These are phyloP conservation scores for Syndactyla subalaris DNA, from an alignment of 2,797 vertebrate species.

Conservation along the genomic window DNA sequence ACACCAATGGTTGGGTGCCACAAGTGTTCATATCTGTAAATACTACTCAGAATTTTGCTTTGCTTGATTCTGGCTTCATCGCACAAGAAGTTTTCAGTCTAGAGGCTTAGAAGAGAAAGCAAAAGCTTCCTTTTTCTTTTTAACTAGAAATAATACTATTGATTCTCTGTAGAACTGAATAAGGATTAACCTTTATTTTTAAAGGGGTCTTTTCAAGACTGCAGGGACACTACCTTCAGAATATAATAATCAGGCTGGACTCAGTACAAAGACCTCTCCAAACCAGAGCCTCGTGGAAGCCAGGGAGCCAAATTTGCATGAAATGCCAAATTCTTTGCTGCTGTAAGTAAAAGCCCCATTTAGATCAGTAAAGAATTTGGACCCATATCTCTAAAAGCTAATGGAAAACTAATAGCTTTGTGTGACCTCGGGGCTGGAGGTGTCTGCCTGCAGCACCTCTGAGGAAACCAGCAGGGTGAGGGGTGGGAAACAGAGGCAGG, in stretches of 20 bases:
- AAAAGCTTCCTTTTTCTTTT: conserved; percentile 7
- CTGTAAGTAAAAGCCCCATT: neutral
- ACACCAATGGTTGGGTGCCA: conserved; percentile 65
- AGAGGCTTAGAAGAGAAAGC: conserved; percentile 34
- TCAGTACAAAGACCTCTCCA: neutral
- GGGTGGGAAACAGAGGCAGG: neutral
- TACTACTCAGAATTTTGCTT: conserved; percentile 40
- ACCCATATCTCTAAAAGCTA: neutral
- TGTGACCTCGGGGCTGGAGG: neutral
- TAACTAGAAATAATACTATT: neutral
- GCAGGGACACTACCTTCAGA: neutral
- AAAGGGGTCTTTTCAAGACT: neutral
- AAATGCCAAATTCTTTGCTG: conserved; percentile 5
- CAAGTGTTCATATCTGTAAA: conserved; percentile 59
- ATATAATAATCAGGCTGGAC: neutral
- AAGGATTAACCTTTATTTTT: conserved; percentile 6
- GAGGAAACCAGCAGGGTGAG: neutral
- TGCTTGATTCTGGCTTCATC: conserved; percentile 50
- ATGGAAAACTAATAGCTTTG: neutral
- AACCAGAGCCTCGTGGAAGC: neutral
- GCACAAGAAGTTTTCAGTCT: conserved; percentile 40
- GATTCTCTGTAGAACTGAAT: neutral
- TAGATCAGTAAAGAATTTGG: neutral
- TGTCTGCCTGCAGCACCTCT: neutral
- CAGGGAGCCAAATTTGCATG: neutral